Evolutionary conservation across 2,888 invertebrate genomes (phyloP).

Genomic region (Tiphia femorata): DNA sequence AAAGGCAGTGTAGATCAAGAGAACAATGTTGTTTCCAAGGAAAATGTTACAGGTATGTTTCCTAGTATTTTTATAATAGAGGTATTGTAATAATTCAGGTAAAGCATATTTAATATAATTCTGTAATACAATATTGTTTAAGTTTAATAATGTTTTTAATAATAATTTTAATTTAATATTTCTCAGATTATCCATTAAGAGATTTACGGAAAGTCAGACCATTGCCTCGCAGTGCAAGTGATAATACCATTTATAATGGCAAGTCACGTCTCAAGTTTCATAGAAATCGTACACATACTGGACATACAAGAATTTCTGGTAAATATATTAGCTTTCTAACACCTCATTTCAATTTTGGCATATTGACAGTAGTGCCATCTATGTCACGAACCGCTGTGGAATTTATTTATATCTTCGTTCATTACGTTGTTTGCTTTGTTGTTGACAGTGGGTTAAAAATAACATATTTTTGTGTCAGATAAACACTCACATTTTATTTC

Average conservation of each 20-base stretch:
- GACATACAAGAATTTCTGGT: conserved; percentile 62
- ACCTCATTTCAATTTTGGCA: background rate
- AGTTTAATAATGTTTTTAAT: background rate
- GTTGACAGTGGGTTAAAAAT: conserved; percentile 55
- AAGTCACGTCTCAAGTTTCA: conserved; percentile 59
- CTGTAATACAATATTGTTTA: background rate
- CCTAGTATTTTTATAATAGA: no score
- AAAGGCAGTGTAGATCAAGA: conserved; percentile 64
- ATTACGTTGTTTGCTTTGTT: conserved; percentile 49
- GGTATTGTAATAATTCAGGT: no score
- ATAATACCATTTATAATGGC: conserved; percentile 64
- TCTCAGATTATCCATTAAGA: conserved; percentile 59
- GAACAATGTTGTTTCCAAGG: conserved; percentile 55
- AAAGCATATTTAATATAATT: background rate
- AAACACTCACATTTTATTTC: conserved; percentile 31
- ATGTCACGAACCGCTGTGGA: conserved; percentile 38
- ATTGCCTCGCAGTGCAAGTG: conserved; percentile 67
- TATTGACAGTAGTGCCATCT: conserved; percentile 36
- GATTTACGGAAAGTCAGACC: conserved; percentile 62
- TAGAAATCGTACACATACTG: conserved; percentile 53
- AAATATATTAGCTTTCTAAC: conserved; percentile 23
- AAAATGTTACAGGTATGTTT: conserved; percentile 62
- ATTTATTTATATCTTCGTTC: conserved; percentile 54
- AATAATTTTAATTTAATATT: background rate
- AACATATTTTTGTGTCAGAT: conserved; percentile 41